phyloP scores from a whole-genome alignment of 2,888 invertebrate genomes.

The Cataglyphis altisquamis region DNA sequence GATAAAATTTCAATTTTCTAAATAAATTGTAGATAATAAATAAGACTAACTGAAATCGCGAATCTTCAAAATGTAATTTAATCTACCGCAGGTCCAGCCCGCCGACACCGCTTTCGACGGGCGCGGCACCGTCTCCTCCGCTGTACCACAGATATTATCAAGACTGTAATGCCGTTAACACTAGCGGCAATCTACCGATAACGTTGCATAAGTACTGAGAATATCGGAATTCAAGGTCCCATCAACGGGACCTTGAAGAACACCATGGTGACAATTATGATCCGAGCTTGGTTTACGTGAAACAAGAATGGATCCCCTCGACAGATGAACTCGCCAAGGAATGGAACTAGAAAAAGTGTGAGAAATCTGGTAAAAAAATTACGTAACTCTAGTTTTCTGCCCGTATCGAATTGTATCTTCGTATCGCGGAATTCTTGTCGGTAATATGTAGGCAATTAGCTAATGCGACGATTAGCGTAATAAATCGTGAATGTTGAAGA shows the following conservation, averaged over 20 bases:
- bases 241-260: conserved; percentile 81
- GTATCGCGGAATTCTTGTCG: not conserved
- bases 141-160: conserved; percentile 84
- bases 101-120: conserved; percentile 83
- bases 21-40: conserved; percentile 4
- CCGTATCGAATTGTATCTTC: conserved; percentile 20
- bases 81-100: conserved; percentile 82
- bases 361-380: conserved; percentile 29
- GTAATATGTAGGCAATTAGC: not conserved
- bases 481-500: not conserved
- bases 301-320: conserved; percentile 84
- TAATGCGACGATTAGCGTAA: conserved; percentile 11
- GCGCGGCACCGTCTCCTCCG: conserved; percentile 84
- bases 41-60: not conserved
- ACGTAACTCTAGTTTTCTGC: conserved; percentile 3
- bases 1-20: not conserved
- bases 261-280: conserved; percentile 75
- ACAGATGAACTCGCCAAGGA: conserved; percentile 82
- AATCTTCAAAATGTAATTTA: not conserved
- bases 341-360: conserved; percentile 78
- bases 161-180: conserved; percentile 85
- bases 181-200: conserved; percentile 85
- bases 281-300: conserved; percentile 82
- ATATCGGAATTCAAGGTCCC: conserved; percentile 85
- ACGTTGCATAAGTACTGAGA: conserved; percentile 86